phyloP scores from a whole-genome alignment of 2,797 vertebrate genomes.

The Astyanax mexicanus region DNA sequence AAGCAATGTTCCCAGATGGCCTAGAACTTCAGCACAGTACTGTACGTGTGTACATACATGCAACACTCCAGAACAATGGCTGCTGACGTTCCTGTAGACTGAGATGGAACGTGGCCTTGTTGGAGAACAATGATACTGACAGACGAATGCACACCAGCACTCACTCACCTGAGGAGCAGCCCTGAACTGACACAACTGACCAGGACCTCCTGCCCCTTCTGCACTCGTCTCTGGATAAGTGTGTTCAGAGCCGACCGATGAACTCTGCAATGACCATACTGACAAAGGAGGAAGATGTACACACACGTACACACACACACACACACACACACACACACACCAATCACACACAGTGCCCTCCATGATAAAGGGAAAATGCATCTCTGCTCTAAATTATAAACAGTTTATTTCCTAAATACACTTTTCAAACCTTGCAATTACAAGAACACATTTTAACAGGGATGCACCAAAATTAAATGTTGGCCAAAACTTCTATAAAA shows the following conservation, averaged over 20 bases:
- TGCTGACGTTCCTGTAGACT: conserved; percentile 22
- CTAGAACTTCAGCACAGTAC: neutral
- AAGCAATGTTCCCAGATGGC: neutral
- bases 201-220: neutral
- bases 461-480: too few relatives aligned
- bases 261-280: conserved; percentile 16
- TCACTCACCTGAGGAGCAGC: conserved; percentile 23
- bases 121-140: conserved; percentile 47
- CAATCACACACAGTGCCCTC: too few relatives aligned
- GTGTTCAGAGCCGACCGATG: conserved; percentile 12
- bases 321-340: too few relatives aligned
- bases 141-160: conserved; percentile 39
- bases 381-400: too few relatives aligned
- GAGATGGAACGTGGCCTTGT: conserved; percentile 7
- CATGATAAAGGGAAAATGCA: too few relatives aligned
- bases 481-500: too few relatives aligned
- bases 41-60: too few relatives aligned
- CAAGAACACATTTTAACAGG: too few relatives aligned
- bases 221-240: neutral
- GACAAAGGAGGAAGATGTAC: conserved; percentile 30
- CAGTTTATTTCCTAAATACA: too few relatives aligned
- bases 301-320: too few relatives aligned
- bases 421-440: too few relatives aligned
- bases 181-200: conserved; percentile 20
- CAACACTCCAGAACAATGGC: neutral